These are phyloP conservation scores for Drosophila albomicans DNA, from an alignment of 1,140 invertebrate species.

Conservation along the genomic window DNA sequence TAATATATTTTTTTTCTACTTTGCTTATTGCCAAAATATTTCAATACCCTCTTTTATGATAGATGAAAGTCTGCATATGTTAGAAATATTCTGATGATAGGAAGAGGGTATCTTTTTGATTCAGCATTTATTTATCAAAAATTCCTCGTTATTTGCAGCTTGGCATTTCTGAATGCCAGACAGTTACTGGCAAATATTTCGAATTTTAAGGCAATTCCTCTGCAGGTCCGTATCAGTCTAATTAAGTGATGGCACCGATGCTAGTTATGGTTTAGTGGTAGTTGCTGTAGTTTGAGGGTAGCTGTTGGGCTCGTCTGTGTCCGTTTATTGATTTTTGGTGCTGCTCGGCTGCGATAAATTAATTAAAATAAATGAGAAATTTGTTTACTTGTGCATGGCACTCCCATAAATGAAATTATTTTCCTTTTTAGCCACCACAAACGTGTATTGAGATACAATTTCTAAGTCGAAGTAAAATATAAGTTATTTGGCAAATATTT, in stretches of 20 bases:
- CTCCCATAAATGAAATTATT: background rate
- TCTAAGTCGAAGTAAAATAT: background rate
- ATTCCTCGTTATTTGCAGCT: background rate
- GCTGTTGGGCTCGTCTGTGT: background rate
- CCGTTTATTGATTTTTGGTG: constrained; percentile 37
- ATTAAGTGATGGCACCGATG: constrained; percentile 28
- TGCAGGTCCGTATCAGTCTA: constrained; percentile 7
- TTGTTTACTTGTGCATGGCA: constrained; percentile 27
- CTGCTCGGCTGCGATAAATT: constrained; percentile 19
- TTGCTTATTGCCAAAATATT: background rate
- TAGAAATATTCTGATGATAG: background rate
- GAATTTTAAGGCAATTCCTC: background rate
- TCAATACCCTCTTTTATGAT: background rate
- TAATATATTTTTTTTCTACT: constrained; percentile 7
- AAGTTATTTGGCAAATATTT: background rate
- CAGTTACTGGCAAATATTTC: constrained; percentile 24
- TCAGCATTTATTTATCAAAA: background rate
- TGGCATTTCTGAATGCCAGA: background rate
- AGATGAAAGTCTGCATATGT: background rate
- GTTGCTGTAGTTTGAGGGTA: background rate
- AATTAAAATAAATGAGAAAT: constrained; percentile 45
- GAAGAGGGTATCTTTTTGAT: background rate
- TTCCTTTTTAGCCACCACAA: background rate
- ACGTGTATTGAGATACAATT: constrained; percentile 1
- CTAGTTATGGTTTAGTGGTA: constrained; percentile 1